Base-by-base conservation (phyloP, 53 echinoderm and acorn worm genomes). In the Holothuria leucospilota region DNA sequence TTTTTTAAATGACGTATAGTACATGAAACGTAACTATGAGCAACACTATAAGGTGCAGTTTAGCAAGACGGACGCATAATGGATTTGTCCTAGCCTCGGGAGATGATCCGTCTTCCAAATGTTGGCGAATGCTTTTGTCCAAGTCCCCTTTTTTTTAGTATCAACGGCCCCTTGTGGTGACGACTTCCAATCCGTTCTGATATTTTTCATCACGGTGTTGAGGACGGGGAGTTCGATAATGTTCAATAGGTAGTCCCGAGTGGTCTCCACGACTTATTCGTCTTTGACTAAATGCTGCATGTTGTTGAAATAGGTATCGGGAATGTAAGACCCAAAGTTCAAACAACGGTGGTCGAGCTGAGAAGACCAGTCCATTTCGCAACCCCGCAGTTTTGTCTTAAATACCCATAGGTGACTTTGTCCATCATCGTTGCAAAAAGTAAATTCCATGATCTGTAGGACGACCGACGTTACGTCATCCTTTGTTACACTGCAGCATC, bases 241-340 rank as follows among this genome's bases (percentile, higher is more conserved):
- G 29, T 69, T 69, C 34, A 69, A 29, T 18, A 69, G 70, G 34
- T 69, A 69, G 34, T 69, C 70, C 11, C 30, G 29, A 16, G 29
- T 0, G 13, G 70, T 29, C 20, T 69, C 29, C 30, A 69, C 39
- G 30, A 69, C 70, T 38, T 13, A 69, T 29, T 12, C 70, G 38
- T 29, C 34, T 69, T 10, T 69, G 28, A 69, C 70, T 39, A 69
- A 69, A 30, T 69, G 70, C 10, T 69, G 70, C 26, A 69, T 34
- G 30, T 69, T 38, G 70, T 69, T 69, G 70, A 30, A 69, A 69
- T 69, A 29, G 39, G 8, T 69, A 69, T 69, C 70, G 29, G 70
- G 70, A 6, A 69, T 39, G 38, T 20, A 34, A 39, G 70, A 29
- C 70, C 26, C 70, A 29, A 69, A 69, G 70, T 30, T 69, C 70